Evolutionary conservation across 2,113 vertebrate genomes (phyloP).

Genomic region (Neodontobutis hainanensis): DNA sequence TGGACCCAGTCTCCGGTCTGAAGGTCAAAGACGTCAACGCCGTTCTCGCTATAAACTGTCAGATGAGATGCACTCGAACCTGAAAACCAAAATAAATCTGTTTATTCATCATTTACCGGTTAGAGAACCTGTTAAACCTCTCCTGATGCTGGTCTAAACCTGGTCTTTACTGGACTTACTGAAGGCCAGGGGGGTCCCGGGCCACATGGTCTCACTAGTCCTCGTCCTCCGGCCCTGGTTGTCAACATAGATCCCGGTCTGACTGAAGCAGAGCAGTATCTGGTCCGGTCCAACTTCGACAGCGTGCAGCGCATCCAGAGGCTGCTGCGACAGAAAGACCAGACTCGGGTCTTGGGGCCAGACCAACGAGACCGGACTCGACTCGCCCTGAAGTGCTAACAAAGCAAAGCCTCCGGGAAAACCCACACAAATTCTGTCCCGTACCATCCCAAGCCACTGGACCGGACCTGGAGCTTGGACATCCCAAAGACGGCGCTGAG

Average conservation of each 20-base stretch:
- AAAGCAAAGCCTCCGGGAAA: slow-evolving; percentile 95
- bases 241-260: slow-evolving; percentile 95
- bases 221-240: slow-evolving; percentile 90
- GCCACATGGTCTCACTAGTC: slow-evolving; percentile 97
- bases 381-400: slow-evolving; percentile 92
- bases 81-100: slow-evolving; percentile 43
- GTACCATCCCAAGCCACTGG: slow-evolving; percentile 92
- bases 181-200: slow-evolving; percentile 90
- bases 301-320: slow-evolving; percentile 92
- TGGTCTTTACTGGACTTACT: slow-evolving; percentile 81
- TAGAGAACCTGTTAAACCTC: neutral
- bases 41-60: slow-evolving; percentile 94
- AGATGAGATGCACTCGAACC: slow-evolving; percentile 90
- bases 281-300: slow-evolving; percentile 86
- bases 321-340: slow-evolving; percentile 90
- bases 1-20: slow-evolving; percentile 94
- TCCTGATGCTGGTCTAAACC: neutral
- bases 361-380: slow-evolving; percentile 91
- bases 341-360: slow-evolving; percentile 90
- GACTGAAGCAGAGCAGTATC: slow-evolving; percentile 97
- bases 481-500: slow-evolving; percentile 87
- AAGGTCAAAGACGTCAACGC: slow-evolving; percentile 93
- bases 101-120: no score
- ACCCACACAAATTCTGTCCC: slow-evolving; percentile 91
- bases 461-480: slow-evolving; percentile 86